Conservation (phyloP, 1,140 invertebrate genomes). For the Heliothis subflexa region DNA sequence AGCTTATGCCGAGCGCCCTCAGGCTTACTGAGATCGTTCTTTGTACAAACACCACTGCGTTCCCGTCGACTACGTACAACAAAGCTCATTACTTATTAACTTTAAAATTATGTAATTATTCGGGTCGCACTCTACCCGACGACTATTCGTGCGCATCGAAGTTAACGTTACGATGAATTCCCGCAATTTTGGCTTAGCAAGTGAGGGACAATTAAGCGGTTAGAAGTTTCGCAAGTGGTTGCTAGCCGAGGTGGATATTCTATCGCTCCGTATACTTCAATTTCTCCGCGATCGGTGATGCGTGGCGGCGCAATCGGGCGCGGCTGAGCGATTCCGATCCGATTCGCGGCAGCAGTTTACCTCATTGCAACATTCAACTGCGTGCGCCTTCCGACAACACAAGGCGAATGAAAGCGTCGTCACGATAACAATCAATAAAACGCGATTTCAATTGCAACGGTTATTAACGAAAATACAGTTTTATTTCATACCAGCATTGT, state of each 20-base stretch:
- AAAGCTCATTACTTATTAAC: constrained; percentile 55
- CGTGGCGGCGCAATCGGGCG: constrained; percentile 82
- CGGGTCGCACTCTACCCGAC: constrained; percentile 44
- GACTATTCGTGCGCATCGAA: constrained; percentile 64
- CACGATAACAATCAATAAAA: constrained; percentile 58
- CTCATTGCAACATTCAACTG: constrained; percentile 73
- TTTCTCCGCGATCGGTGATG: constrained; percentile 79
- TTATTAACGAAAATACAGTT: constrained; percentile 40
- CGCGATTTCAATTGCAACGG: constrained; percentile 36
- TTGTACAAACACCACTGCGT: constrained; percentile 64
- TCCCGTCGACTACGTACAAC: constrained; percentile 32
- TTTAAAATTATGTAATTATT: constrained; percentile 55
- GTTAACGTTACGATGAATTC: constrained; percentile 63
- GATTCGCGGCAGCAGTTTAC: constrained; percentile 72
- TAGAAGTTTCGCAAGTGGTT: constrained; percentile 79
- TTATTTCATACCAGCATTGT: background rate
- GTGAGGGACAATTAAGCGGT: constrained; percentile 67
- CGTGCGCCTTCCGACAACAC: constrained; percentile 66
- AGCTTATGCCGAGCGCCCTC: constrained; percentile 73
- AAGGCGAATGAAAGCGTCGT: constrained; percentile 66
- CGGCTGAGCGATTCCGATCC: constrained; percentile 80
- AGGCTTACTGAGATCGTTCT: constrained; percentile 73
- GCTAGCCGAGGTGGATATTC: constrained; percentile 58
- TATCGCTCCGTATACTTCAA: constrained; percentile 77
- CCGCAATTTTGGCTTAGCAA: constrained; percentile 58